Evolutionary conservation across 2,888 invertebrate genomes (phyloP).

Genomic region (Labia minor): DNA sequence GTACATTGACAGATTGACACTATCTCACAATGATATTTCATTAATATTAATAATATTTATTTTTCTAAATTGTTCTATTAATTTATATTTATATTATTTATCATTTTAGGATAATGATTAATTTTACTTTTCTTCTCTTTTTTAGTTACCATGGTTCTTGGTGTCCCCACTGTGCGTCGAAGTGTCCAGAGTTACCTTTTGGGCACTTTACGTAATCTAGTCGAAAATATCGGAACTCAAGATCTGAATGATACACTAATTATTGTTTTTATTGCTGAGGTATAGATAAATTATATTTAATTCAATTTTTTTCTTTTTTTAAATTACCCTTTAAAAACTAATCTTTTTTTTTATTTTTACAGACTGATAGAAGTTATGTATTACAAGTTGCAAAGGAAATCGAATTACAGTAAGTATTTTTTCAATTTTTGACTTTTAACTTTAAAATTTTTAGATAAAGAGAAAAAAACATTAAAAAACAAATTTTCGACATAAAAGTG

Average conservation of each 20-base stretch:
- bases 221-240: constrained; percentile 62
- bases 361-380: constrained; percentile 66
- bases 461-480: too few species aligned
- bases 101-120: too few species aligned
- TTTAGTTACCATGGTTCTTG: constrained; percentile 70
- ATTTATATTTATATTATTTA: too few species aligned
- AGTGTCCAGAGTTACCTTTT: constrained; percentile 79
- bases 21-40: too few species aligned
- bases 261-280: constrained; percentile 78
- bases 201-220: constrained; percentile 71
- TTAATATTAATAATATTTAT: too few species aligned
- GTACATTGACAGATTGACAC: too few species aligned
- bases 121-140: too few species aligned
- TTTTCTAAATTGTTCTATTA: too few species aligned
- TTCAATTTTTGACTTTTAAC: not conserved
- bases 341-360: constrained; percentile 31
- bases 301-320: not conserved
- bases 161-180: constrained; percentile 80
- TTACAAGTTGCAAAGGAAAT: constrained; percentile 62
- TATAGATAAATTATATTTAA: constrained; percentile 28
- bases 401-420: constrained; percentile 56
- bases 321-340: too few species aligned
- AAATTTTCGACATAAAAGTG: too few species aligned
- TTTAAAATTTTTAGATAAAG: too few species aligned
- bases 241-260: constrained; percentile 70